These are phyloP conservation scores for Neoarius graeffei DNA, from an alignment of 2,113 vertebrate species.

Conservation along the genomic window DNA sequence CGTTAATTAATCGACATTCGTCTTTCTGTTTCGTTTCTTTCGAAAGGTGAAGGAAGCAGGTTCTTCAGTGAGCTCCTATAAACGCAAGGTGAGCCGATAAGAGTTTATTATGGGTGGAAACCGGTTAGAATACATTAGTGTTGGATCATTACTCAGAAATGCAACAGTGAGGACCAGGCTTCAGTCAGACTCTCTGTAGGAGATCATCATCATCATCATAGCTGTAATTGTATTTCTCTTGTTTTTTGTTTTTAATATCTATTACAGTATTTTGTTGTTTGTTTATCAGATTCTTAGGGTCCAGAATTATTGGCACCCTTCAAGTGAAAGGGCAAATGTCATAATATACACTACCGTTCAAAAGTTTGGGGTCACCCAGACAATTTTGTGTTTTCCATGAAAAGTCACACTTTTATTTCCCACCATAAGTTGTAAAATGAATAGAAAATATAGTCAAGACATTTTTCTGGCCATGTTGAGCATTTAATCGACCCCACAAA, in stretches of 20 bases:
- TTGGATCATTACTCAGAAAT: neutral
- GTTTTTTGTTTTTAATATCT: neutral
- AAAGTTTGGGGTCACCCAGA: no score
- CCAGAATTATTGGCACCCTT: neutral
- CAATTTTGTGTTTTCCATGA: no score
- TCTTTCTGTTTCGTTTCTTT: neutral
- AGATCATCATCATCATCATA: neutral
- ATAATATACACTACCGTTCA: no score
- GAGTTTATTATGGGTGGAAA: neutral
- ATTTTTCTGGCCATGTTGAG: no score
- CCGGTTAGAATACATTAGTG: neutral
- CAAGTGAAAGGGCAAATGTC: neutral
- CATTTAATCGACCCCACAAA: no score
- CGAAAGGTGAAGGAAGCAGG: neutral
- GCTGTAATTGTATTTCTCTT: neutral
- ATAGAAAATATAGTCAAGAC: no score
- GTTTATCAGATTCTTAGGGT: neutral
- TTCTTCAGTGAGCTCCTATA: neutral
- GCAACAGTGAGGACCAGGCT: neutral
- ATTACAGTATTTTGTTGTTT: neutral
- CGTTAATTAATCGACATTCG: neutral
- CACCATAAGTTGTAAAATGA: no score
- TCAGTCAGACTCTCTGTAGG: neutral
- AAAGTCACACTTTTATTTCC: no score
- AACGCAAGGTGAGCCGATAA: conserved; percentile 2